Percentiles rank a stretch among this genome's conserved stretches.
phyloP scores from a whole-genome alignment of 2,797 vertebrate genomes.

The Scolopax bukidnonensis region DNA sequence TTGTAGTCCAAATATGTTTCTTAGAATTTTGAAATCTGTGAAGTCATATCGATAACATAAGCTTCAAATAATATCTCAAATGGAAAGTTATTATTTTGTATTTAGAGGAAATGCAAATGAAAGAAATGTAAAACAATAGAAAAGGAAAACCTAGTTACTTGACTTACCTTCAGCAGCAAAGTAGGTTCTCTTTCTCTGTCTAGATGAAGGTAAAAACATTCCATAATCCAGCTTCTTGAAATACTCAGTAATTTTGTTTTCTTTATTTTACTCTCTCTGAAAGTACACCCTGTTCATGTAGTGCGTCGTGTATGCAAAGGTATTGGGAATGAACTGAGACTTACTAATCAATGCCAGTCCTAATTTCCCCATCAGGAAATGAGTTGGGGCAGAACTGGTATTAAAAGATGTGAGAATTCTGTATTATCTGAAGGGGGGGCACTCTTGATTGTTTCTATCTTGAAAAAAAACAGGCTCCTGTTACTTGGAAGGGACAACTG shows the following conservation, averaged over 20 bases:
- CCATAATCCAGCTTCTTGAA: not conserved
- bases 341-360: not conserved
- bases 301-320: not conserved
- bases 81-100: not conserved
- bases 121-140: not conserved
- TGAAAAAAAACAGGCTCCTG: not conserved
- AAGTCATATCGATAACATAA: not conserved
- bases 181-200: not conserved
- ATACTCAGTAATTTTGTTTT: not conserved
- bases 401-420: not conserved
- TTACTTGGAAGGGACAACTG: not conserved
- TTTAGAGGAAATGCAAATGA: not conserved
- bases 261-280: not conserved
- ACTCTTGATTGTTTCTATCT: not conserved
- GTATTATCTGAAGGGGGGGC: not conserved
- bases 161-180: not conserved
- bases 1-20: not conserved
- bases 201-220: not conserved
- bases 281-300: not conserved
- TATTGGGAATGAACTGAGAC: not conserved
- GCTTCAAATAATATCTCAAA: not conserved
- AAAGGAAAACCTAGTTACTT: not conserved
- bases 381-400: not conserved
- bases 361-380: not conserved
- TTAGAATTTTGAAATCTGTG: not conserved